A percentile compares a stretch with the other conserved stretches of the same genome.
Evolutionary conservation across 2,888 invertebrate genomes (phyloP).

Genomic region (Ferdinandea cuprea): DNA sequence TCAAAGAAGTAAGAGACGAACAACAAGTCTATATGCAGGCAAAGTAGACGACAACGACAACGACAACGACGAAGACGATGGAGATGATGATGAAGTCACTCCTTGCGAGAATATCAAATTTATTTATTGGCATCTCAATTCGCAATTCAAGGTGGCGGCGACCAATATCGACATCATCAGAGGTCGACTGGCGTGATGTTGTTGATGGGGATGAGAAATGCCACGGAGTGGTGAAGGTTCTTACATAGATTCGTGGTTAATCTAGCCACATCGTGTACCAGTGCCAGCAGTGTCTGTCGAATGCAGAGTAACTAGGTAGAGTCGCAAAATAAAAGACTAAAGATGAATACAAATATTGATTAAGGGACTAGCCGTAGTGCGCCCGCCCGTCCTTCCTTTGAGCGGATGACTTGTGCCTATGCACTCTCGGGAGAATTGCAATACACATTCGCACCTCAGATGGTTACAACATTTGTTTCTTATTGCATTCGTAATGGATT

Average conservation of each 20-base stretch:
- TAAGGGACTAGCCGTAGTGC: constrained; percentile 11
- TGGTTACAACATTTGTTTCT: background rate
- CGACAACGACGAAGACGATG: background rate
- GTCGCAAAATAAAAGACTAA: constrained; percentile 27
- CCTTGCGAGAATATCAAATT: constrained; percentile 68
- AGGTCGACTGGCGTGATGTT: background rate
- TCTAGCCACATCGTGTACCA: constrained; percentile 21
- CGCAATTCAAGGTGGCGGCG: constrained; percentile 40
- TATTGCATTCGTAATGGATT: too few species aligned
- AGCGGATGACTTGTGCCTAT: background rate
- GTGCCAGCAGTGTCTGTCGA: constrained; percentile 18
- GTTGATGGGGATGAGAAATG: constrained; percentile 17
- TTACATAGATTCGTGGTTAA: constrained; percentile 56
- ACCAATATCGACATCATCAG: background rate
- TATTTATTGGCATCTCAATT: constrained; percentile 67
- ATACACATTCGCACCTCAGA: constrained; percentile 10
- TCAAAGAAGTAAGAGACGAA: background rate
- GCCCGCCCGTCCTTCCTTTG: background rate
- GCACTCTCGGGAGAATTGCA: constrained; percentile 12
- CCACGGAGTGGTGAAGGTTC: constrained; percentile 27
- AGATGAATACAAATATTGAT: constrained; percentile 49
- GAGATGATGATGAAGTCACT: constrained; percentile 27
- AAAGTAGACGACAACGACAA: constrained; percentile 6
- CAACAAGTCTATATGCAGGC: constrained; percentile 9
- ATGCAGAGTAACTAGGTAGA: constrained; percentile 2